Conservation (phyloP, 1,140 invertebrate genomes). For the Anoplophora glabripennis region DNA sequence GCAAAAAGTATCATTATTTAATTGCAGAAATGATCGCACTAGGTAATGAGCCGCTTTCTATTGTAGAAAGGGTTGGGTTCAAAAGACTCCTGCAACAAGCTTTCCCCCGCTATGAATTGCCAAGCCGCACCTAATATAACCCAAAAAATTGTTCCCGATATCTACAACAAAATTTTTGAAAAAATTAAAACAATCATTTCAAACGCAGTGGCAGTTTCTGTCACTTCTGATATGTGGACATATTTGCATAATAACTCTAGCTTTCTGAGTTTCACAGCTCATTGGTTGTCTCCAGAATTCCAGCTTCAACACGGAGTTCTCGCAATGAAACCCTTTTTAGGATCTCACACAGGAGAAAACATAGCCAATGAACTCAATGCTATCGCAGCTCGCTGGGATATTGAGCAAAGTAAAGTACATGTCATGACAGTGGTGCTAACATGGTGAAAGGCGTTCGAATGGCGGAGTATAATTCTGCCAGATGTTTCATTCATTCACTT, state of each 20-base stretch:
- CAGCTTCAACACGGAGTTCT: conserved; percentile 7
- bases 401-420: conserved; percentile 1
- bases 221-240: conserved; percentile 6
- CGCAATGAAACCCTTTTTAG: conserved; percentile 7
- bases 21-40: conserved; percentile 18
- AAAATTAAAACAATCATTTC: background rate
- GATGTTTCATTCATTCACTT: conserved; percentile 14
- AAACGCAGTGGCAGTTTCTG: conserved; percentile 1
- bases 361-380: conserved; percentile 11
- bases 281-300: conserved; percentile 15
- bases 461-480: conserved; percentile 14
- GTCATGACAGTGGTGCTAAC: conserved; percentile 12
- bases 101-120: conserved; percentile 5
- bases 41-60: conserved; percentile 10
- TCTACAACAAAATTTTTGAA: conserved; percentile 5
- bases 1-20: conserved; percentile 14
- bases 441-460: background rate
- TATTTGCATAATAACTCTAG: conserved; percentile 2
- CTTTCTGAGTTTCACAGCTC: conserved; percentile 15
- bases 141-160: conserved; percentile 6
- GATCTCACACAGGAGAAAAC: conserved; percentile 8
- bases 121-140: conserved; percentile 6
- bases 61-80: conserved; percentile 2
- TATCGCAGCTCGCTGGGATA: conserved; percentile 1
- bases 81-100: conserved; percentile 5